These are phyloP conservation scores for Pampusana beccarii DNA, from an alignment of 2,113 vertebrate species.

Conservation along the genomic window DNA sequence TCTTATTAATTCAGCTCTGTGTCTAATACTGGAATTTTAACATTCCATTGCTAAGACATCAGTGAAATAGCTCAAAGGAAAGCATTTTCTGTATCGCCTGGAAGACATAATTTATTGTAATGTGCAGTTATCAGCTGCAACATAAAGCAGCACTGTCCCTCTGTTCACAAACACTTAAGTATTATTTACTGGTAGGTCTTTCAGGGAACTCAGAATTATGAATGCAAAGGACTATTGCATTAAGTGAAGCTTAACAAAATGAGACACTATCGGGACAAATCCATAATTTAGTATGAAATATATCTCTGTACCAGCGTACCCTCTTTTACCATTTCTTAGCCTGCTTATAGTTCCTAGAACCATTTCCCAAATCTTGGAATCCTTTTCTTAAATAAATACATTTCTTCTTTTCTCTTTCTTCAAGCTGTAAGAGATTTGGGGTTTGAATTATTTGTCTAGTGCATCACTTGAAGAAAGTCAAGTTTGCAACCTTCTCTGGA, in stretches of 20 bases:
- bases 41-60: background rate
- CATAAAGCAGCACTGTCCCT: background rate
- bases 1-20: background rate
- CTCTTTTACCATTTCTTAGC: background rate
- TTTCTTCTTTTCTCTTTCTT: background rate
- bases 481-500: background rate
- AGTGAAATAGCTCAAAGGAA: background rate
- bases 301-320: background rate
- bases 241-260: background rate
- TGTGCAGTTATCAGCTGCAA: background rate
- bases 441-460: background rate
- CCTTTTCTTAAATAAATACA: background rate
- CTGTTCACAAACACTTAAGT: background rate
- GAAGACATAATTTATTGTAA: background rate
- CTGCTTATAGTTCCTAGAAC: background rate
- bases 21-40: background rate
- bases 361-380: background rate
- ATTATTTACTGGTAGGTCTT: background rate
- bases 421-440: background rate
- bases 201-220: background rate
- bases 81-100: background rate
- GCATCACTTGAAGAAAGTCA: background rate
- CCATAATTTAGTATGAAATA: background rate
- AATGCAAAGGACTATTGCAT: background rate
- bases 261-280: background rate